These are phyloP conservation scores for Sebastes diploproa DNA, from an alignment of 2,797 vertebrate species.

Conservation along the genomic window DNA sequence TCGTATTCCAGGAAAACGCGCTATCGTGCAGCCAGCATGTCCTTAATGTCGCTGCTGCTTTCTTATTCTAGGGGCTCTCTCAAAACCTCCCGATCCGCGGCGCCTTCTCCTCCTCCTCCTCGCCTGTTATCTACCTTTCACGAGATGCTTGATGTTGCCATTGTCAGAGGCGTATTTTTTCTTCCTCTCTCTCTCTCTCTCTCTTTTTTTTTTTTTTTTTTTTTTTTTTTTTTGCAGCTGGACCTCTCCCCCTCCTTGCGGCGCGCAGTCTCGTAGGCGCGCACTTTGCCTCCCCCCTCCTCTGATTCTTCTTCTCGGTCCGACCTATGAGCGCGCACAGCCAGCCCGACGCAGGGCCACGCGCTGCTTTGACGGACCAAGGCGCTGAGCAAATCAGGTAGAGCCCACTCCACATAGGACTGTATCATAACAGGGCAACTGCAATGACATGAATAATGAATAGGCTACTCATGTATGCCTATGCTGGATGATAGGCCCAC, in stretches of 20 bases:
- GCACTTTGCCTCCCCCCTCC: slow-evolving; percentile 64
- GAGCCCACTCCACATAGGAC: slow-evolving; percentile 72
- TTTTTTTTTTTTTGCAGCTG: slow-evolving; percentile 76
- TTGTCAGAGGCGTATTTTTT: slow-evolving; percentile 75
- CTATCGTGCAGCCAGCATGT: slow-evolving; percentile 68
- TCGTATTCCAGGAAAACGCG: slow-evolving; percentile 80
- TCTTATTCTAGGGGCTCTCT: slow-evolving; percentile 1
- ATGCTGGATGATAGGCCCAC: slow-evolving; percentile 63
- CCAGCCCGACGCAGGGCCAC: slow-evolving; percentile 78
- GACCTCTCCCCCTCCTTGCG: slow-evolving; percentile 78
- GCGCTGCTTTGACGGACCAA: slow-evolving; percentile 72
- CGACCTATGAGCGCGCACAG: slow-evolving; percentile 89
- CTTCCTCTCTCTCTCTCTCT: not conserved
- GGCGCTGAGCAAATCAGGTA: slow-evolving; percentile 79
- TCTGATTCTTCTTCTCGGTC: slow-evolving; percentile 75
- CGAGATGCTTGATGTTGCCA: slow-evolving; percentile 80
- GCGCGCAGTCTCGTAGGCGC: slow-evolving; percentile 80
- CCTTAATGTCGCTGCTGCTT: slow-evolving; percentile 41
- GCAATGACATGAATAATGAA: slow-evolving; percentile 82
- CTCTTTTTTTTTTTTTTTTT: slow-evolving; percentile 1
- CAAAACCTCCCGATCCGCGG: slow-evolving; percentile 64
- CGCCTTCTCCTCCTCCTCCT: slow-evolving; percentile 43
- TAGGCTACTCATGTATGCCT: slow-evolving; percentile 66
- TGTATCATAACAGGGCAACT: slow-evolving; percentile 79
- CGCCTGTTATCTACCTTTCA: slow-evolving; percentile 60